phyloP scores from a whole-genome alignment of 2,797 vertebrate genomes.

The Acrossocheilus fasciatus region DNA sequence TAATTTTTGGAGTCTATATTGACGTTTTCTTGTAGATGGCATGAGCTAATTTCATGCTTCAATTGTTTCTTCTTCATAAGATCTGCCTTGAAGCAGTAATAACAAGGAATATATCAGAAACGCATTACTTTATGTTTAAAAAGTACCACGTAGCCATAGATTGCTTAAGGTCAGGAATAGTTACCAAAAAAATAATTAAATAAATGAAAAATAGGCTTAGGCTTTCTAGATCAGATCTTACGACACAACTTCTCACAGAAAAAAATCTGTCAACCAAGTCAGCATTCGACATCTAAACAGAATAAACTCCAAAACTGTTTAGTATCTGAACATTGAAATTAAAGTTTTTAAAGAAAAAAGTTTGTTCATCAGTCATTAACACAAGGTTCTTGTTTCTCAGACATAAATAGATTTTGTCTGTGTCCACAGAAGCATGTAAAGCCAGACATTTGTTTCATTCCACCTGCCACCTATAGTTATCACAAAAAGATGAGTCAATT shows the following conservation, averaged over 20 bases:
- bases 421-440: not conserved
- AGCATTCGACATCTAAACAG: not conserved
- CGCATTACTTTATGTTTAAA: constrained; percentile 35
- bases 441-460: not conserved
- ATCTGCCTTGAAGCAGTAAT: constrained; percentile 37
- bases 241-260: not conserved
- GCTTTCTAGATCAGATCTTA: not conserved
- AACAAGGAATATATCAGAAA: constrained; percentile 58
- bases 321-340: not conserved
- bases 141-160: constrained; percentile 16
- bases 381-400: not conserved
- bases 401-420: not conserved
- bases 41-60: constrained; percentile 73
- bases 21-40: constrained; percentile 70
- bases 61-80: constrained; percentile 58
- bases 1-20: constrained; percentile 65
- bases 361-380: not conserved
- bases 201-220: constrained; percentile 7
- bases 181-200: not conserved
- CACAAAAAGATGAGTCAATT: not conserved
- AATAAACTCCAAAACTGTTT: not conserved
- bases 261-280: not conserved
- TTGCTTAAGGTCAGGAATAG: constrained; percentile 11
- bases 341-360: not conserved
- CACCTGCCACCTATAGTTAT: not conserved